phyloP scores from a whole-genome alignment of 2,888 invertebrate genomes.

The Drosophila fulvimacula region DNA sequence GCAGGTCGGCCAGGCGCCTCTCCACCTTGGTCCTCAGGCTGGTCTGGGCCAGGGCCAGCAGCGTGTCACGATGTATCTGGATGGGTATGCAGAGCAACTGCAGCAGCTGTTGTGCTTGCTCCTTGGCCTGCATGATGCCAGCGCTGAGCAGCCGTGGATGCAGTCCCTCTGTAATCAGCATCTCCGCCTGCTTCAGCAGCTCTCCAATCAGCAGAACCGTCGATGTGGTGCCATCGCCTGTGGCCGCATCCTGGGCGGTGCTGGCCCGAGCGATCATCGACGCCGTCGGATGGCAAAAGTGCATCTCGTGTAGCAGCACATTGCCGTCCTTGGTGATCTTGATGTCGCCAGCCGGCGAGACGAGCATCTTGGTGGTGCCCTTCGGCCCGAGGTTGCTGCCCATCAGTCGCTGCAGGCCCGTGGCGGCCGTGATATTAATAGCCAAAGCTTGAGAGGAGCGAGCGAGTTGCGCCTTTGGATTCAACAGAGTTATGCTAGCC shows the following conservation, averaged over 20 bases:
- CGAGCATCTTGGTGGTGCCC: constrained; percentile 99
- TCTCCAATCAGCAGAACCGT: constrained; percentile 99
- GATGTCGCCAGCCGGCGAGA: constrained; percentile 99
- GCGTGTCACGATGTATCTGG: constrained; percentile 87
- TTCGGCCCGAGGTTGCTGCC: constrained; percentile 99
- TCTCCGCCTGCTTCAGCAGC: constrained; percentile 97
- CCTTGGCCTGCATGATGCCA: constrained; percentile 95
- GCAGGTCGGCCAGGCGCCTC: constrained; percentile 91
- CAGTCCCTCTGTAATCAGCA: constrained; percentile 95
- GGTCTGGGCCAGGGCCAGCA: constrained; percentile 94
- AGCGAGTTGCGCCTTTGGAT: constrained; percentile 99
- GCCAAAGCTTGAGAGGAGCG: constrained; percentile 97
- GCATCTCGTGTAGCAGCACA: constrained; percentile 99
- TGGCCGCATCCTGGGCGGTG: constrained; percentile 98
- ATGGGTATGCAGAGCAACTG: constrained; percentile 93
- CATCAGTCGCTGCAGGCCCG: constrained; percentile 99
- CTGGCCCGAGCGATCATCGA: constrained; percentile 98
- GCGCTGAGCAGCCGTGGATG: constrained; percentile 96
- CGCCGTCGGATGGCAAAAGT: constrained; percentile 99
- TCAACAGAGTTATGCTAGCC: constrained; percentile 96
- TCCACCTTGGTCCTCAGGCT: constrained; percentile 96
- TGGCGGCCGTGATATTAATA: constrained; percentile 98
- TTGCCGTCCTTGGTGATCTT: constrained; percentile 99
- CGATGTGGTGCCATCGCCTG: constrained; percentile 99
- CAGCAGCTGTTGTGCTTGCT: constrained; percentile 93